Evolutionary conservation across 1,140 invertebrate genomes (phyloP), one percentile per base, ranked within the genome.

Genomic region (Bombus superbus): DNA sequence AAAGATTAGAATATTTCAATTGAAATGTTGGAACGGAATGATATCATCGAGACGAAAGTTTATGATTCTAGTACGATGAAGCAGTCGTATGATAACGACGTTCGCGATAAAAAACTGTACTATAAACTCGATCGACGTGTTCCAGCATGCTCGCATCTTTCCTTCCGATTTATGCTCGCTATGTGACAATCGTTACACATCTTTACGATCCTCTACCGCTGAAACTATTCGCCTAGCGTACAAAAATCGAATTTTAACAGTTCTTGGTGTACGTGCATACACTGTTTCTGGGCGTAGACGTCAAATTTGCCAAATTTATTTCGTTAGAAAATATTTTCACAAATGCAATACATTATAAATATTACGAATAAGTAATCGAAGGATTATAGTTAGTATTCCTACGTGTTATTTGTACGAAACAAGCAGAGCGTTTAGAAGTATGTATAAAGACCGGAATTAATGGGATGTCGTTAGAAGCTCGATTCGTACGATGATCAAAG

Each of bases 391-490:
- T 53, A 22, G 18, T 53, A 53, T 22, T 53, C 8, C 6, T 22
- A 22, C 22, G 22, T 53, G 18, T 53, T 53, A 53, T 18, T 62
- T 62, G 59, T 13, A 62, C 28, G 11, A 62, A 62, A 13, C 28
- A n/a, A 22, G 5, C 47, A 53, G 47, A 53, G 18, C 0, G 18
- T 22, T 53, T 53, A 53, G 18, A 22, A 22, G 47, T 1, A 53
- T 53, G 18, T 53, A 53, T 22, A 53, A 53, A 22, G 6, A 5
- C 0, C 18, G 11, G 3, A 62, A n/a, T n/a, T 59, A 28, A 59
- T 28, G 25, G 25, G 3, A 59, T 11, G 25, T 77, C 47, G n/a
- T 78, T 83, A 78, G 78, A 78, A 59, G 44, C 44, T 83, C n/a
- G 44, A 6, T 9, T n/a, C 38, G 62, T 18, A 62, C 18, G 35